Percentiles rank a stretch among this genome's conserved stretches.
Evolutionary conservation across 1,140 invertebrate species (phyloP).

Genomic region (Philopotamus ludificatus): DNA sequence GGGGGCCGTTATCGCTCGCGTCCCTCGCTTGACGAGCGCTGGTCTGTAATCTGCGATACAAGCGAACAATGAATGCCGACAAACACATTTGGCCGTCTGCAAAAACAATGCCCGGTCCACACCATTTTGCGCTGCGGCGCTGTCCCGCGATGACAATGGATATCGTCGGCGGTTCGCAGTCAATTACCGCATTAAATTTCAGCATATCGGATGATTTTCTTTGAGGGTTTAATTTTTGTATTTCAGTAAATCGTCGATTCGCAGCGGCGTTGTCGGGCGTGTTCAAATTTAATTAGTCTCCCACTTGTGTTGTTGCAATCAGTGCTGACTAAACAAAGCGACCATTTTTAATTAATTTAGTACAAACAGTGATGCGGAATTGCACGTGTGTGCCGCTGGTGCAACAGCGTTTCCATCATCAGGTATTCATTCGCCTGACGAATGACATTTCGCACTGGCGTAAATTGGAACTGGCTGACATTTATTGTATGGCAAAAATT

Average conservation of each 20-base stretch:
- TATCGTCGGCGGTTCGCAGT: neutral
- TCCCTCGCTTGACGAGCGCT: neutral
- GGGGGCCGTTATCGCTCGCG: neutral
- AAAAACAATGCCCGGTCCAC: neutral
- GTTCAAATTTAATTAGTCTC: neutral
- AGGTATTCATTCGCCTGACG: neutral
- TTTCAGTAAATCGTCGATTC: neutral
- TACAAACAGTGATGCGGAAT: neutral
- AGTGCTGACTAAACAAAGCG: too few relatives aligned
- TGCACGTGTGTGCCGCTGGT: neutral
- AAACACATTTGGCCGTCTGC: neutral
- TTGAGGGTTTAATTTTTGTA: neutral
- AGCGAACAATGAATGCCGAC: neutral
- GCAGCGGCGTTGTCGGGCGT: neutral
- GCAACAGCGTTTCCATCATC: neutral
- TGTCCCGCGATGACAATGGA: neutral
- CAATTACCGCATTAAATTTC: neutral
- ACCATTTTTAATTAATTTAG: neutral
- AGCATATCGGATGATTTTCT: neutral
- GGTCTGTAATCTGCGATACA: neutral
- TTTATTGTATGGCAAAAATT: neutral
- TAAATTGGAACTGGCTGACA: neutral
- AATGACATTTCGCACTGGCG: neutral
- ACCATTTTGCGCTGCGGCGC: neutral
- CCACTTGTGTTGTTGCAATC: neutral